A percentile compares a stretch with the other conserved stretches of the same genome.
Evolutionary conservation across 1,140 invertebrate species (phyloP).

Genomic region (Drosophila ogumai): DNA sequence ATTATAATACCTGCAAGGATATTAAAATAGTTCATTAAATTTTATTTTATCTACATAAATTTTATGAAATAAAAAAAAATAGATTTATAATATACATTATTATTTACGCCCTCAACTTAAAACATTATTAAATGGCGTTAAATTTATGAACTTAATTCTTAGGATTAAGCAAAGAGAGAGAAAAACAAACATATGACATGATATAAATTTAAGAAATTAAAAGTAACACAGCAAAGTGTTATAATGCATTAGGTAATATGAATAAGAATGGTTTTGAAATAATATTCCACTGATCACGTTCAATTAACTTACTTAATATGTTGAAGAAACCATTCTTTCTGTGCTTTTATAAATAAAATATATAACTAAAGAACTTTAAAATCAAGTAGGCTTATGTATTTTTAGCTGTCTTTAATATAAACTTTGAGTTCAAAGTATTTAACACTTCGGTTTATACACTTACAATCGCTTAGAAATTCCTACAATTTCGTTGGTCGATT

Average conservation of each 20-base stretch:
- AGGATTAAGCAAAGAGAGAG: no score
- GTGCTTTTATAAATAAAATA: not conserved
- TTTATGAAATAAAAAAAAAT: no score
- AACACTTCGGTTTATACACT: not conserved
- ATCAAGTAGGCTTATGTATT: not conserved
- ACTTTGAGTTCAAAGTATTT: not conserved
- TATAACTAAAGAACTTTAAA: not conserved
- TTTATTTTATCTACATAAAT: no score
- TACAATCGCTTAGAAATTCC: not conserved
- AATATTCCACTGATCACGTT: not conserved
- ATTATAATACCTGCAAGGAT: no score
- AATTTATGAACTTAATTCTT: no score
- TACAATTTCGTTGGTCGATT: constrained; percentile 8
- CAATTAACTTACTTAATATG: not conserved
- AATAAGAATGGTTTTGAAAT: not conserved
- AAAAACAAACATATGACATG: not conserved
- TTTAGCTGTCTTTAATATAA: no score
- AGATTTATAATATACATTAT: no score
- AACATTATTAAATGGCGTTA: no score
- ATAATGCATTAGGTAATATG: not conserved
- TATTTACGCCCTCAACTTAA: no score
- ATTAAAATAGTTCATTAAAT: no score
- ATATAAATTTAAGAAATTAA: not conserved
- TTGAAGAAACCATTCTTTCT: not conserved
- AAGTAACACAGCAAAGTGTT: not conserved